phyloP scores from a whole-genome alignment of 1,140 invertebrate species.

The Acyrthosiphon pisum region DNA sequence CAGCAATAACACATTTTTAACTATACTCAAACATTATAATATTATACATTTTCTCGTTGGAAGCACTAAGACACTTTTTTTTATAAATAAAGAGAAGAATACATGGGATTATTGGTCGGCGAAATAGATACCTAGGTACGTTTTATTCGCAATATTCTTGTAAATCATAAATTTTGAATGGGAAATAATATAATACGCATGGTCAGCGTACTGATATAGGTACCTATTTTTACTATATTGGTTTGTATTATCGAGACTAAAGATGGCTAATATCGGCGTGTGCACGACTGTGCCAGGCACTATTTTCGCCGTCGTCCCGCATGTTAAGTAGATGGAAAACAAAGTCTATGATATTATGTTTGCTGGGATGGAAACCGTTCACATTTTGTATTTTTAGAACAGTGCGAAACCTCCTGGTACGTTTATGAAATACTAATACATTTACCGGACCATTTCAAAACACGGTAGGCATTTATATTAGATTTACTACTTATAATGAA shows the following conservation, averaged over 20 bases:
- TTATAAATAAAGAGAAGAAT: background rate
- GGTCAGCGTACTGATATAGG: background rate
- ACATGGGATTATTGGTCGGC: background rate
- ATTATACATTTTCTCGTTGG: background rate
- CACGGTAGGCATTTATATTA: background rate
- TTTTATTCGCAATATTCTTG: background rate
- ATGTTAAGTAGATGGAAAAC: background rate
- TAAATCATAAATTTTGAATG: background rate
- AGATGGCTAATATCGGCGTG: background rate
- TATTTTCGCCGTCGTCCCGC: background rate
- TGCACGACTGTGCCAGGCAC: background rate
- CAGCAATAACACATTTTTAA: background rate
- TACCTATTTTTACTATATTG: background rate
- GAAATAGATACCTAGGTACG: background rate
- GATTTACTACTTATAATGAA: background rate
- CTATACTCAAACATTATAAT: background rate
- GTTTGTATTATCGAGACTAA: background rate
- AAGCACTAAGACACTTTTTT: background rate
- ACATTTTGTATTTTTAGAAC: background rate
- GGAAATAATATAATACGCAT: background rate
- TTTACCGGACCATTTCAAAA: background rate
- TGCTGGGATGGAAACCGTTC: background rate
- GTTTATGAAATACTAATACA: background rate
- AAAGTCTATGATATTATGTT: background rate
- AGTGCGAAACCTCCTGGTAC: background rate